Percentiles rank a stretch among this genome's conserved stretches.
Evolutionary conservation across 2,888 invertebrate species (phyloP).

Genomic region (Chorisops tibialis): DNA sequence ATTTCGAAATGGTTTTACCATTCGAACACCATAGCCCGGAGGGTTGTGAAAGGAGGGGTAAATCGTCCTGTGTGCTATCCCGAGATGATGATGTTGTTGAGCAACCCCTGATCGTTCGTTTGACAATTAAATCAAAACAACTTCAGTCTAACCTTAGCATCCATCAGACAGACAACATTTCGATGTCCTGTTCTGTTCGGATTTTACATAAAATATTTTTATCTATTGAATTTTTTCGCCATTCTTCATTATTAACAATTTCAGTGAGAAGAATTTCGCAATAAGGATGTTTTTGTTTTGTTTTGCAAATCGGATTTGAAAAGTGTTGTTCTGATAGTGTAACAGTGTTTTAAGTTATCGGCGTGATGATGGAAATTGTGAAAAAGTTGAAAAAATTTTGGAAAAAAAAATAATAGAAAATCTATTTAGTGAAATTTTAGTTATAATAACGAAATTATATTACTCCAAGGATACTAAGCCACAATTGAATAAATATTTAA

Average conservation of each 20-base stretch:
- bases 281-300: not conserved
- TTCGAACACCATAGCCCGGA: not conserved
- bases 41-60: conserved; percentile 17
- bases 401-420: not conserved
- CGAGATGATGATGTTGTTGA: not conserved
- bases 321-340: not conserved
- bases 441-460: not conserved
- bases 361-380: not conserved
- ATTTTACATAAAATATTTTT: not conserved
- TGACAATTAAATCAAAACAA: conserved; percentile 45
- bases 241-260: not conserved
- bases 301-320: not conserved
- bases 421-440: not conserved
- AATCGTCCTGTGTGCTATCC: not conserved
- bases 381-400: not conserved
- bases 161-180: conserved; percentile 49
- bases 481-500: not conserved
- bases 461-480: conserved; percentile 19
- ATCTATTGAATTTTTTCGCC: not conserved
- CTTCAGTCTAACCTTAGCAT: conserved; percentile 50
- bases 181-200: conserved; percentile 16
- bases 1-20: no score
- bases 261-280: not conserved
- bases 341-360: not conserved
- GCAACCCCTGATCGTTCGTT: conserved; percentile 29